Evolutionary conservation across 23 tunicate species (phyloP).

Genomic region (Trididemnum clinides): DNA sequence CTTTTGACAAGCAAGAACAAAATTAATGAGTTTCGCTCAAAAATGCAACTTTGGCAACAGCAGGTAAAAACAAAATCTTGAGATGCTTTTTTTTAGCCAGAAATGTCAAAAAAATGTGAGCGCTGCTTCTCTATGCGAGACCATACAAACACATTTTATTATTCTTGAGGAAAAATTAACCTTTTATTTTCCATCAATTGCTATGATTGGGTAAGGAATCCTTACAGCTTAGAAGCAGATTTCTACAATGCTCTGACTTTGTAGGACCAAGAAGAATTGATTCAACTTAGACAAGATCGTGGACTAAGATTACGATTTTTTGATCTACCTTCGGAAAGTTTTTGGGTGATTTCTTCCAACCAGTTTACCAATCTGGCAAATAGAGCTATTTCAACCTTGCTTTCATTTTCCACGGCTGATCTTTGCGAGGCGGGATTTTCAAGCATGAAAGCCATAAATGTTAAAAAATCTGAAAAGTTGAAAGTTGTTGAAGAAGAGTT

Average conservation of each 20-base stretch:
- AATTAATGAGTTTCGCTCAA: conserved; percentile 15
- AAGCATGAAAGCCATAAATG: not conserved
- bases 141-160: not conserved
- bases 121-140: not conserved
- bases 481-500: not conserved
- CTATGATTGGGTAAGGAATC: not conserved
- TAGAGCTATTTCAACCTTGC: conserved; percentile 31
- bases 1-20: not conserved
- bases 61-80: not conserved
- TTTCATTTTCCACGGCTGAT: no score
- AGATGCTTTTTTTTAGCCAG: not conserved
- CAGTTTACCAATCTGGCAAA: conserved; percentile 33
- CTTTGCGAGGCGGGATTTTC: no score
- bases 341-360: conserved; percentile 33
- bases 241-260: not conserved
- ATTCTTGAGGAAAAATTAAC: not conserved
- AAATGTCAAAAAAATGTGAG: conserved; percentile 7
- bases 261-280: conserved; percentile 21
- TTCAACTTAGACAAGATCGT: conserved; percentile 14
- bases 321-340: conserved; percentile 28
- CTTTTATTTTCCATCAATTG: conserved; percentile 13
- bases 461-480: not conserved
- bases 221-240: conserved; percentile 12
- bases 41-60: conserved; percentile 5
- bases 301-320: conserved; percentile 18